Conservation (phyloP, 1,140 invertebrate genomes). For the Drosophila sechellia region DNA sequence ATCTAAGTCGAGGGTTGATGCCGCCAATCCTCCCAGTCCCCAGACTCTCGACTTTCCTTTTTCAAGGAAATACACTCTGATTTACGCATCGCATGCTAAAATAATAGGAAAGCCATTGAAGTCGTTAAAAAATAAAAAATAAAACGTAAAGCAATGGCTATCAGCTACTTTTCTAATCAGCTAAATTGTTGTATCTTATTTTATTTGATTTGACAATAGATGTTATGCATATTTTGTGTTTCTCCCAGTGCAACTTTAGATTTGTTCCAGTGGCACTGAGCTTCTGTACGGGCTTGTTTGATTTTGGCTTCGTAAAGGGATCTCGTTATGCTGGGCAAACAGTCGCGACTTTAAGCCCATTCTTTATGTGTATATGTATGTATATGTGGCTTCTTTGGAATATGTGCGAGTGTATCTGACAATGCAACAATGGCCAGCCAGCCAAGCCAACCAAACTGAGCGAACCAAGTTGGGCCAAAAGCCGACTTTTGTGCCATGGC, state of each 20-base stretch:
- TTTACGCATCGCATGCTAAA: neutral
- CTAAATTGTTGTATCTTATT: too few relatives aligned
- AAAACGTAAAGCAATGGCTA: neutral
- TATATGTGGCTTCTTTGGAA: conserved; percentile 9
- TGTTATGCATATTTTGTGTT: neutral
- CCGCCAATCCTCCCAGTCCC: neutral
- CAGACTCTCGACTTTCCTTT: neutral
- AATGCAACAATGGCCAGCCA: conserved; percentile 64
- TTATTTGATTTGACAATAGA: too few relatives aligned
- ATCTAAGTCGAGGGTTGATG: conserved; percentile 50
- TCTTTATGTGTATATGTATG: neutral
- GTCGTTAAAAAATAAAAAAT: neutral
- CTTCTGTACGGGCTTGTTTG: conserved; percentile 52
- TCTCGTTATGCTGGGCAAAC: conserved; percentile 69
- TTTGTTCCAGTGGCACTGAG: conserved; percentile 7
- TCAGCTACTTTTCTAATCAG: too few relatives aligned
- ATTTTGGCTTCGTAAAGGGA: conserved; percentile 45
- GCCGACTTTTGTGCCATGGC: conserved; percentile 13
- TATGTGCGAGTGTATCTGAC: conserved; percentile 22
- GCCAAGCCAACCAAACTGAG: conserved; percentile 1
- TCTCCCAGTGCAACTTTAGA: neutral
- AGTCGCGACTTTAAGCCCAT: conserved; percentile 72
- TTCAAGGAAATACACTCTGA: neutral
- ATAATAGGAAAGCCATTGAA: neutral
- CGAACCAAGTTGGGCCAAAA: neutral